These are phyloP conservation scores for Rhabdomys pumilio DNA, from an alignment of 2,797 vertebrate species.

Conservation along the genomic window DNA sequence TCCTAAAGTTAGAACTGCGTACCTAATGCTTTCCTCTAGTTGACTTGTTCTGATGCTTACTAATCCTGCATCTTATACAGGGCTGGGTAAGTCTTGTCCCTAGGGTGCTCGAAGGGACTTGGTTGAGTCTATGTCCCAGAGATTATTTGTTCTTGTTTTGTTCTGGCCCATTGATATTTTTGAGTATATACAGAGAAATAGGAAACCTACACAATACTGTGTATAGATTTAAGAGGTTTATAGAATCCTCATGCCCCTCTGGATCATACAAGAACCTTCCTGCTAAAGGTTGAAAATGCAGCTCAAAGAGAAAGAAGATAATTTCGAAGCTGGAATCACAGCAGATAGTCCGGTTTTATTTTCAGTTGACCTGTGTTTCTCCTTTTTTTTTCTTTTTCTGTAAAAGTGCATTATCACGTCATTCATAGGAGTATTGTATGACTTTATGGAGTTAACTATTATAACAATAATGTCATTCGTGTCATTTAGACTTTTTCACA, in stretches of 20 bases:
- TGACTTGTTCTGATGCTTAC: conserved; percentile 56
- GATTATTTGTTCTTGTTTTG: not conserved
- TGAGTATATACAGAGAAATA: conserved; percentile 56
- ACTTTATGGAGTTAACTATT: conserved; percentile 21
- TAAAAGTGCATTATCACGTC: conserved; percentile 37
- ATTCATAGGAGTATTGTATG: not conserved
- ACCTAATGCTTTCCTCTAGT: not conserved
- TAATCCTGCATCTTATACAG: not conserved
- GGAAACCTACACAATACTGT: conserved; percentile 23
- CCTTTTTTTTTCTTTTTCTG: not conserved
- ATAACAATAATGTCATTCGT: not conserved
- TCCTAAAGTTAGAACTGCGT: not conserved
- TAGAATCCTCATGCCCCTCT: conserved; percentile 15
- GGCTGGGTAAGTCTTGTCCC: conserved; percentile 50
- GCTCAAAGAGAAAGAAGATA: not conserved
- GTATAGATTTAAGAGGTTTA: conserved; percentile 23
- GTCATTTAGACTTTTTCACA: conserved; percentile 44
- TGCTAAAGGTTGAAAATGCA: conserved; percentile 15
- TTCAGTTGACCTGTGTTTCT: conserved; percentile 35
- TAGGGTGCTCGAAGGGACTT: not conserved
- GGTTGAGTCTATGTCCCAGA: conserved; percentile 32
- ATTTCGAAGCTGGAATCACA: not conserved
- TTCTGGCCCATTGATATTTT: conserved; percentile 43
- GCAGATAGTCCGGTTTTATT: conserved; percentile 26
- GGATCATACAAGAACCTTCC: not conserved